Base-by-base conservation (phyloP, 2,113 vertebrate genomes). In the Eudyptes chrysolophus region DNA sequence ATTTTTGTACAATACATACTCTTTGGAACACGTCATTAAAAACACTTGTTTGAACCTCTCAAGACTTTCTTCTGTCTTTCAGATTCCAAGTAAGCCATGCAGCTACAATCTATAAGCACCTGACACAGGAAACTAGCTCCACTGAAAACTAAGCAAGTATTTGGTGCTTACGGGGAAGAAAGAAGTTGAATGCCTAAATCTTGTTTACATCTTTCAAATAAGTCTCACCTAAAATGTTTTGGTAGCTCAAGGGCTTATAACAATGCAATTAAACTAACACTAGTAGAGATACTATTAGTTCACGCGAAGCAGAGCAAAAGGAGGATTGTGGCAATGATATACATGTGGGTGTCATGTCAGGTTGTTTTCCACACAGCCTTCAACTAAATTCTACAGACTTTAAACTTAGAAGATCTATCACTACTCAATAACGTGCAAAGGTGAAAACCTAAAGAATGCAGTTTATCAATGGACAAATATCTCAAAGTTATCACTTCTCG, bases 341-440 rank as follows among this genome's bases (percentile, higher is more conserved):
- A 54, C 10, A 20, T 0, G 4, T 3, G 7, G 4, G 27, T 77
- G 72, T 89, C 34, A 49, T 1, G 3, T 15, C 5, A 46, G 38
- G 13, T 30, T 83, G 38, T 44, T 80, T 88, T 69, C n/a, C 44
- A 76, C 25, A 52, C 10, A 84, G 38, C 16, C 24, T 80, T 70
- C 3, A 11, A 21, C 8, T 58, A 78, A 62, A 68, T 55, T 72
- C 30, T 70, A 30, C 15, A 32, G 18, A 22, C 29, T 49, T 65
- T 20, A 36, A 77, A 58, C 30, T 58, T n/a, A 40, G 6, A 77
- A 51, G 14, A 42, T 54, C 26, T 61, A 36, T n/a, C 51, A 26
- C 11, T 62, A 17, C 12, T 61, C 20, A 57, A 16, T 26, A 84
- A 54, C 14, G 38, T 4, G 5, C 7, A 64, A 81, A 85, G 22